These are phyloP conservation scores for Drosophila heteroneura DNA, from an alignment of 2,888 invertebrate genomes.

Conservation along the genomic window DNA sequence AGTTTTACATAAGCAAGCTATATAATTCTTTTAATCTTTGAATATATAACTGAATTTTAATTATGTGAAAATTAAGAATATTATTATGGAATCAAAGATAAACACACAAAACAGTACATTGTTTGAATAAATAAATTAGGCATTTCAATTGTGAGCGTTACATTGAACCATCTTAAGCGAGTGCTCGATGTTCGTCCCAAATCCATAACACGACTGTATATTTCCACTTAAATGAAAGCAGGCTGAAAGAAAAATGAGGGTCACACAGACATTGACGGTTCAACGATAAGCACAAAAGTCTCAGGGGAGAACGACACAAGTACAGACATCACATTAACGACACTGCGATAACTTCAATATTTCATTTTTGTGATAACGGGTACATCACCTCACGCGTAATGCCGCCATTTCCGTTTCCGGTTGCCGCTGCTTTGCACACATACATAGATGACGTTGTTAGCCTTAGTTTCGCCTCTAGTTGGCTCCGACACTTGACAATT, in stretches of 20 bases:
- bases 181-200: background rate
- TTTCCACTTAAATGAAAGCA: background rate
- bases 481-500: conserved; percentile 67
- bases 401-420: conserved; percentile 67
- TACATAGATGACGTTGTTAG: conserved; percentile 20
- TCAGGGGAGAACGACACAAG: conserved; percentile 3
- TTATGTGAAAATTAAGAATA: background rate
- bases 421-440: conserved; percentile 29
- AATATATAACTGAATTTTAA: background rate
- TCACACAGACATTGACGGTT: conserved; percentile 19
- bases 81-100: background rate
- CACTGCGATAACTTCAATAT: conserved; percentile 70
- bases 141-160: background rate
- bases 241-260: conserved; percentile 17
- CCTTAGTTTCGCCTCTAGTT: conserved; percentile 28
- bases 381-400: conserved; percentile 35
- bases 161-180: background rate
- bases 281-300: conserved; percentile 8
- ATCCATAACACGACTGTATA: background rate
- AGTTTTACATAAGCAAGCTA: background rate
- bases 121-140: background rate
- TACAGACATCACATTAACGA: conserved; percentile 56
- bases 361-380: conserved; percentile 55
- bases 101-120: background rate
- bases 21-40: background rate